These are phyloP conservation scores for Hybognathus amarus DNA, from an alignment of 2,797 vertebrate species.

Conservation along the genomic window DNA sequence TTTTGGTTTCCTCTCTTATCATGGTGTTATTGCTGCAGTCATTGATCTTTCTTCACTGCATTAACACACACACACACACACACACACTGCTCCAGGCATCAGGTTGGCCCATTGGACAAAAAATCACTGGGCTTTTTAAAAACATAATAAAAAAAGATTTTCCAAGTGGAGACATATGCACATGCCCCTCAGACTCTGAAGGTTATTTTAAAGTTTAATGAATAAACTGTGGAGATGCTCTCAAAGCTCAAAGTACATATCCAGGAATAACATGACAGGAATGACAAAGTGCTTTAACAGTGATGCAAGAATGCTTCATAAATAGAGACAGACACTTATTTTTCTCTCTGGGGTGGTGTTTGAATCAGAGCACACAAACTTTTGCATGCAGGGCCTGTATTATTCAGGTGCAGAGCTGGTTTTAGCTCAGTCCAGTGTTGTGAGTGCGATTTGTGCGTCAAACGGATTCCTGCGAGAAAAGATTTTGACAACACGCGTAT, in stretches of 20 bases:
- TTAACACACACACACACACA: conserved; percentile 24
- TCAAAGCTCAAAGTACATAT: conserved; percentile 13
- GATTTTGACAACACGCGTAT: conserved; percentile 25
- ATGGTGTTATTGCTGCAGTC: conserved; percentile 44
- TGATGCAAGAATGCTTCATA: neutral
- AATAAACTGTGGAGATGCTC: conserved; percentile 32
- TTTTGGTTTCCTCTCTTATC: conserved; percentile 37
- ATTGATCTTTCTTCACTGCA: conserved; percentile 51
- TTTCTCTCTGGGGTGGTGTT: conserved; percentile 12
- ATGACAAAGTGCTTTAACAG: conserved; percentile 30
- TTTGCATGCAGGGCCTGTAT: conserved; percentile 9
- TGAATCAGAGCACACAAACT: neutral
- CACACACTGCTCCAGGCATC: conserved; percentile 21
- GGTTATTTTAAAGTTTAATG: conserved; percentile 44
- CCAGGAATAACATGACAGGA: conserved; percentile 16
- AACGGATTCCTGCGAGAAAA: conserved; percentile 8
- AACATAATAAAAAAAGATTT: conserved; percentile 2
- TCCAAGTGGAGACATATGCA: neutral
- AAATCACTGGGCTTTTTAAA: conserved; percentile 16
- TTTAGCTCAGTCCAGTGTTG: neutral
- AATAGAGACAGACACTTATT: conserved; percentile 27
- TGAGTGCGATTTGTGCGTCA: conserved; percentile 4
- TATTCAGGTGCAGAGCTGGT: conserved; percentile 4
- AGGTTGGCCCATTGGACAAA: conserved; percentile 6
- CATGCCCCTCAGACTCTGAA: neutral